phyloP scores from a whole-genome alignment of 2,113 vertebrate genomes.

The Columba livia region DNA sequence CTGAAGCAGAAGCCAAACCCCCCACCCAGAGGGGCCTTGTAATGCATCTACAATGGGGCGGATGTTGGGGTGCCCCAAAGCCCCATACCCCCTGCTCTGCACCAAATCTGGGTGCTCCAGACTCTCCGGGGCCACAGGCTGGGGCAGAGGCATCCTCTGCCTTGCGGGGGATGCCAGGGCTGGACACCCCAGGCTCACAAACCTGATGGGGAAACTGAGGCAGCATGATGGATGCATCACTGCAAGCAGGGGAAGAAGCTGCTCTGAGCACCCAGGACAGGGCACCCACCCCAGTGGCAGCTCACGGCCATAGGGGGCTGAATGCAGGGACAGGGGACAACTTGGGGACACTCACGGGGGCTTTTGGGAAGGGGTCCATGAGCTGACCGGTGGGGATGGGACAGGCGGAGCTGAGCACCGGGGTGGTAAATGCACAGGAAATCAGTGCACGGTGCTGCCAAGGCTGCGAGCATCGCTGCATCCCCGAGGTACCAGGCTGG shows the following conservation, averaged over 20 bases:
- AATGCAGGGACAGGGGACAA: rapidly evolving
- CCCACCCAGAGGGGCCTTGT: background rate
- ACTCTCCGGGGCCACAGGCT: background rate
- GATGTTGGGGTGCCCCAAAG: background rate
- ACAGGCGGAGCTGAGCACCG: background rate
- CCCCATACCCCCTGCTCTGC: too few species aligned
- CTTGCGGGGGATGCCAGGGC: background rate
- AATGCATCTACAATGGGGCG: background rate
- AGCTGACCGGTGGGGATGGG: rapidly evolving
- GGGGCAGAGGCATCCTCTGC: background rate
- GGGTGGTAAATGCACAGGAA: background rate
- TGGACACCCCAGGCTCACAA: background rate
- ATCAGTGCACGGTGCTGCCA: background rate
- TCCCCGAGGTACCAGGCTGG: rapidly evolving
- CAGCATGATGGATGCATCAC: background rate
- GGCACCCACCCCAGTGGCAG: background rate
- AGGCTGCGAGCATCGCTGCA: background rate
- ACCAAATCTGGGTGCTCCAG: background rate
- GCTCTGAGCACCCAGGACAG: rapidly evolving
- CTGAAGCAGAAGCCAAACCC: background rate
- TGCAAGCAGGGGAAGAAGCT: background rate
- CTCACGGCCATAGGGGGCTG: background rate
- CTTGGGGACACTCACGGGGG: background rate
- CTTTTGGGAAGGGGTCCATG: background rate
- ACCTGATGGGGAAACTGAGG: background rate